phyloP scores from a whole-genome alignment of 2,797 vertebrate genomes.

The Pithecia hirsuta region DNA sequence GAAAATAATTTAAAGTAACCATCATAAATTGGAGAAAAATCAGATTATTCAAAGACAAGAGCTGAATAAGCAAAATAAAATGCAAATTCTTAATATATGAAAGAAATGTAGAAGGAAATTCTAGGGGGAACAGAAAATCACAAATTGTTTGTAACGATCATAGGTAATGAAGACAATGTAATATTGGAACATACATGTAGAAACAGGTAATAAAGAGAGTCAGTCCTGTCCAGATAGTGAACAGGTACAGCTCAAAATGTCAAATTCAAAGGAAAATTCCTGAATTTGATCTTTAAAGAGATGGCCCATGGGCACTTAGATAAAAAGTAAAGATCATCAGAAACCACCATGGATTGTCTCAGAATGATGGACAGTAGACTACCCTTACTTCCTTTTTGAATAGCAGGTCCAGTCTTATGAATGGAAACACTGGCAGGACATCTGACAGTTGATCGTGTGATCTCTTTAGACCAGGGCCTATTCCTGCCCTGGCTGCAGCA shows the following conservation, averaged over 20 bases:
- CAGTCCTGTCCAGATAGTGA: not conserved
- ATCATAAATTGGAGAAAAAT: not conserved
- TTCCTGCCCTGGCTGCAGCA: not conserved
- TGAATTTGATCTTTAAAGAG: not conserved
- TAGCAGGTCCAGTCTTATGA: not conserved
- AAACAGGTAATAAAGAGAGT: not conserved
- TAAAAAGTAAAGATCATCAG: not conserved
- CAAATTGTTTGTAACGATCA: not conserved
- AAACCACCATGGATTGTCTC: not conserved
- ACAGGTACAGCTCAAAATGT: not conserved
- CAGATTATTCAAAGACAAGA: not conserved
- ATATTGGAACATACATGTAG: not conserved
- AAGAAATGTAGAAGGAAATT: constrained; percentile 9
- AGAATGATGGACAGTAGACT: not conserved
- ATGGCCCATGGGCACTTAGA: not conserved
- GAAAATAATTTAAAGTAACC: constrained; percentile 39
- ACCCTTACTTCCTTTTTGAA: not conserved
- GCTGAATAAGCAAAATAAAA: constrained; percentile 24
- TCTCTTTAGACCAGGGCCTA: not conserved
- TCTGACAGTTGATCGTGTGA: not conserved
- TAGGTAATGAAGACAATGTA: not conserved
- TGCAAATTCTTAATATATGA: not conserved
- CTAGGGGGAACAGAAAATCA: not conserved
- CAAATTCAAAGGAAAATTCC: not conserved
- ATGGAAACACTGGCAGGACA: not conserved